These are phyloP conservation scores for Pongo abelii DNA, from an alignment of 2,113 vertebrate species.

Conservation along the genomic window DNA sequence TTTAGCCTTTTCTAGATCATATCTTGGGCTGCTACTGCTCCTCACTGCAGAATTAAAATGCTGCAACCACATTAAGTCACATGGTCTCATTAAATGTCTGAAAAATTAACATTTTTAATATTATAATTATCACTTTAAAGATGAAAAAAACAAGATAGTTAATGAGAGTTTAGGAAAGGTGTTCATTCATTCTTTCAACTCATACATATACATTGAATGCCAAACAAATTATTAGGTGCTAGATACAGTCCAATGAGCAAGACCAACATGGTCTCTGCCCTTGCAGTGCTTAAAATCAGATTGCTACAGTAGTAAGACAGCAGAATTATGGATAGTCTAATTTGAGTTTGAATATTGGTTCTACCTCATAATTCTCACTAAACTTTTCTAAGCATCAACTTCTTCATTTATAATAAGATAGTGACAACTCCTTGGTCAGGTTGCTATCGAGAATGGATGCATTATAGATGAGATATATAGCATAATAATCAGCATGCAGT, in stretches of 20 bases:
- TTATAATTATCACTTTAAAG: neutral
- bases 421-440: neutral
- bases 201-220: neutral
- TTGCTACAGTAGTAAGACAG: neutral
- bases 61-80: neutral
- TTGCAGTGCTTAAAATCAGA: neutral
- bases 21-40: neutral
- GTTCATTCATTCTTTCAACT: neutral
- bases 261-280: neutral
- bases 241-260: neutral
- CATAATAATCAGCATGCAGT: neutral
- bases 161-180: conserved; percentile 13
- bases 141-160: neutral
- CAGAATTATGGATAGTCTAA: neutral
- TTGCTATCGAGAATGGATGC: neutral
- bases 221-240: neutral
- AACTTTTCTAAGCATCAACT: neutral
- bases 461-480: neutral
- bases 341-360: neutral
- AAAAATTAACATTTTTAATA: neutral
- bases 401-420: neutral
- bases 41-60: neutral
- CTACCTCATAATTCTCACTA: neutral
- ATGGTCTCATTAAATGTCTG: neutral
- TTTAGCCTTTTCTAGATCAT: neutral